Conservation (phyloP, 2,888 invertebrate species). For the Hypena proboscidalis region DNA sequence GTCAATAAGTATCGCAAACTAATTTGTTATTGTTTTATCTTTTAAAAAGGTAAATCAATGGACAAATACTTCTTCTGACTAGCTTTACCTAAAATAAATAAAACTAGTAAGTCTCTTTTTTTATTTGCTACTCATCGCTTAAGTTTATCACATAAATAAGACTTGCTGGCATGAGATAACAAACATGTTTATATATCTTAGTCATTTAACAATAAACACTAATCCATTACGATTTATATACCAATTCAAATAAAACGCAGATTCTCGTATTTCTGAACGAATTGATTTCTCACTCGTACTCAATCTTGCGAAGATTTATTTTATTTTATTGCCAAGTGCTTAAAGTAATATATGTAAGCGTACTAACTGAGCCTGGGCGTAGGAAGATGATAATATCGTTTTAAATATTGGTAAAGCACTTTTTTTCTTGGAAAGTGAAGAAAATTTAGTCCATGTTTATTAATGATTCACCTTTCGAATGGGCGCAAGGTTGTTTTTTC, state of each 20-base stretch:
- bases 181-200: too few relatives aligned
- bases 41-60: too few relatives aligned
- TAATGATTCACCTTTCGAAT: constrained; percentile 24
- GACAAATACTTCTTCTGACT: too few relatives aligned
- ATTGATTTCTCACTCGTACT: constrained; percentile 10
- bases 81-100: too few relatives aligned
- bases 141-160: too few relatives aligned
- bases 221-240: too few relatives aligned
- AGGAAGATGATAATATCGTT: neutral
- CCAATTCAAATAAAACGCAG: constrained; percentile 1
- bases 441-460: constrained; percentile 9
- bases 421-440: constrained; percentile 1
- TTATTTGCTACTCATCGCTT: too few relatives aligned
- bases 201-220: too few relatives aligned
- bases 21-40: too few relatives aligned
- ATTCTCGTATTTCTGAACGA: constrained; percentile 8
- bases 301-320: constrained; percentile 2
- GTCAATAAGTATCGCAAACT: too few relatives aligned
- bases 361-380: neutral
- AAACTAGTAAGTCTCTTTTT: too few relatives aligned
- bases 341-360: constrained; percentile 5
- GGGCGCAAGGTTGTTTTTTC: constrained; percentile 31
- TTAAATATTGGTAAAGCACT: neutral
- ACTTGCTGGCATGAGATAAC: too few relatives aligned
- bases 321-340: constrained; percentile 11